These are phyloP conservation scores for Tolypeutes matacus DNA, from an alignment of 2,797 vertebrate genomes.

Conservation along the genomic window DNA sequence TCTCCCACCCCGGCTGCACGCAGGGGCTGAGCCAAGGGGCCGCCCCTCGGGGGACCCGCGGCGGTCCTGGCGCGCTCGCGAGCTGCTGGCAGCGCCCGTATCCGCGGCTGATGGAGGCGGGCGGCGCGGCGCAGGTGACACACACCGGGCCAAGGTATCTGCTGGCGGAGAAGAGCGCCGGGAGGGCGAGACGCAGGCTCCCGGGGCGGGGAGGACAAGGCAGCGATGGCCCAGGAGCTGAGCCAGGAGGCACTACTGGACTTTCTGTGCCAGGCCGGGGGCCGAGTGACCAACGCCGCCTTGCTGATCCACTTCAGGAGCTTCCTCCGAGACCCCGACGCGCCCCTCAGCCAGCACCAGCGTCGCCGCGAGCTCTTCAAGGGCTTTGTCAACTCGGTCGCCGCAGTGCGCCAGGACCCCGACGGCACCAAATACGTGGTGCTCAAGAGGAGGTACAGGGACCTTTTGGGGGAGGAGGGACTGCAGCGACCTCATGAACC, in stretches of 20 bases:
- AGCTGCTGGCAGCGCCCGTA: not conserved
- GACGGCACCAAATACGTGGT: slow-evolving; percentile 90
- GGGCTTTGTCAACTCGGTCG: slow-evolving; percentile 94
- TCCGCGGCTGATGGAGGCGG: slow-evolving; percentile 66
- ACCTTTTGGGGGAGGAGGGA: slow-evolving; percentile 86
- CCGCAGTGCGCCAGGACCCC: slow-evolving; percentile 91
- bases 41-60: not conserved
- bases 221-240: slow-evolving; percentile 92
- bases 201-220: not conserved
- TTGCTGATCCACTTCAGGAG: slow-evolving; percentile 91
- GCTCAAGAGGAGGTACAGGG: slow-evolving; percentile 90
- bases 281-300: slow-evolving; percentile 92
- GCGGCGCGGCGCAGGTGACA: slow-evolving; percentile 71
- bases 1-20: not conserved
- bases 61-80: not conserved
- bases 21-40: not conserved
- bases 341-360: slow-evolving; percentile 85
- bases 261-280: slow-evolving; percentile 91
- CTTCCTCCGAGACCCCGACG: slow-evolving; percentile 90
- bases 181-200: not conserved
- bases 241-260: slow-evolving; percentile 93
- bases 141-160: not conserved
- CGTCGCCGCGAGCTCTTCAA: slow-evolving; percentile 94
- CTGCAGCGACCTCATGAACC: slow-evolving; percentile 56
- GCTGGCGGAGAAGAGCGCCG: not conserved